These are phyloP conservation scores for Caenorhabditis sp. DNA, from an alignment of 2,888 invertebrate genomes.

Conservation along the genomic window DNA sequence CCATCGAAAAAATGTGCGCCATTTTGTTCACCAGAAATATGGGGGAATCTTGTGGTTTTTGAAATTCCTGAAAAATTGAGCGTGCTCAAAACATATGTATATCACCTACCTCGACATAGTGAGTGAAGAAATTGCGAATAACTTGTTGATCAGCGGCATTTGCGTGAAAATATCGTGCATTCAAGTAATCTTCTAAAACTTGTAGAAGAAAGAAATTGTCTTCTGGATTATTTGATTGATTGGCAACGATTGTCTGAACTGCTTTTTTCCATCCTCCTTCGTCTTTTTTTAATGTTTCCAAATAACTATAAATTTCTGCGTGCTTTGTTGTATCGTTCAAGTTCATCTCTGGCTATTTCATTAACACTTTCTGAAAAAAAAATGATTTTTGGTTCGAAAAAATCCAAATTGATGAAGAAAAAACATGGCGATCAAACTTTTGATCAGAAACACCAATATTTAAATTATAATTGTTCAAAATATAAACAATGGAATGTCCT, in stretches of 20 bases:
- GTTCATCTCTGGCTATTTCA: neutral
- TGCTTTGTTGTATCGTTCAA: conserved; percentile 45
- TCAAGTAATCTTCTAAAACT: conserved; percentile 72
- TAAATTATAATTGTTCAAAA: too few relatives aligned
- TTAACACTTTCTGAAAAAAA: neutral
- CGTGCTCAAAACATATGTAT: too few relatives aligned
- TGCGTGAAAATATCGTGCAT: conserved; percentile 40
- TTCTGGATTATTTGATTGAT: conserved; percentile 39
- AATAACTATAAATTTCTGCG: conserved; percentile 42
- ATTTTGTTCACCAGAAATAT: conserved; percentile 75
- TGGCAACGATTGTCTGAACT: conserved; percentile 40
- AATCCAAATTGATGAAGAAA: neutral
- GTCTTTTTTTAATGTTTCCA: conserved; percentile 54
- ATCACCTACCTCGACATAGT: conserved; percentile 49
- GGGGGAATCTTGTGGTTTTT: conserved; percentile 49
- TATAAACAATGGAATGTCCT: neutral
- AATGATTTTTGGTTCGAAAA: conserved; percentile 3
- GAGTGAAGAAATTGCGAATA: conserved; percentile 51
- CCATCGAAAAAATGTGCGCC: conserved; percentile 75
- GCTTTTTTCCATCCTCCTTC: conserved; percentile 53
- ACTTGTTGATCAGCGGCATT: conserved; percentile 15
- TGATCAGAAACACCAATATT: too few relatives aligned
- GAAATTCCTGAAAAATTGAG: conserved; percentile 5
- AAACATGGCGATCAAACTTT: too few relatives aligned
- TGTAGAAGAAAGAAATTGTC: conserved; percentile 73